Evolutionary conservation across 53 echinoderm and acorn worm genomes (phyloP), one percentile per base, ranked within the genome.

Genomic region (Astropecten irregularis): DNA sequence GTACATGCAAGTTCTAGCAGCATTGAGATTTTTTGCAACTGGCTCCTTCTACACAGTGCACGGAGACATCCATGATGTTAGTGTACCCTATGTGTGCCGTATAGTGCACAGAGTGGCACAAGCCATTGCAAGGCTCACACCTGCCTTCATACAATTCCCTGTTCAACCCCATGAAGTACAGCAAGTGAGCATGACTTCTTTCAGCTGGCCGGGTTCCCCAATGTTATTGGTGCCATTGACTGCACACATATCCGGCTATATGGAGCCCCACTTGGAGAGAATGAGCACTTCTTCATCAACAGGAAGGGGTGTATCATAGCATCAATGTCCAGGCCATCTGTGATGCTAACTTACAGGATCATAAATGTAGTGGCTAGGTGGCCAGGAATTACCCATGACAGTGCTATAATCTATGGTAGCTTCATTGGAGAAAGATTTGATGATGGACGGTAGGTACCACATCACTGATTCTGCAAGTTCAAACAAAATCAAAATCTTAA

Each of bases 291-390:
- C 49, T 77, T 27, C 32, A 35, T 77, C 19, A 77, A 77, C 40
- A 77, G 52, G 40, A 66, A 83, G 52, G 83, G 68, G 26, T n/a
- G n/a, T 52, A 33, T 30, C 83, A 83, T 23, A 66, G 50, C 55
- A 51, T 83, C 5, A 83, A 83, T 53, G 68, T 68, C 37, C 83
- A 83, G 55, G 38, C 50, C 3, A 54, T 83, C 15, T 83, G 68
- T 35, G 61, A 83, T 50, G 67, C 67, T 9, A 30, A 71, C 16
- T n/a, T 71, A 49, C 23, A 71, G 29, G 2, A 71, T 84, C 71
- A 84, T 60, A 0, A 84, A 83, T 83, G 84, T 56, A 27, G 68
- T 83, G 18, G 69, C 54, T 9, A 50, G 69, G 25, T 83, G 84
- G 84, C 84, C 84, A 0, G 84, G 69, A 3, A 69, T 53, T 14